Percentiles rank a stretch among this genome's conserved stretches.
Conservation (phyloP, 2,888 invertebrate genomes). For the Nemotelus pantherinus region DNA sequence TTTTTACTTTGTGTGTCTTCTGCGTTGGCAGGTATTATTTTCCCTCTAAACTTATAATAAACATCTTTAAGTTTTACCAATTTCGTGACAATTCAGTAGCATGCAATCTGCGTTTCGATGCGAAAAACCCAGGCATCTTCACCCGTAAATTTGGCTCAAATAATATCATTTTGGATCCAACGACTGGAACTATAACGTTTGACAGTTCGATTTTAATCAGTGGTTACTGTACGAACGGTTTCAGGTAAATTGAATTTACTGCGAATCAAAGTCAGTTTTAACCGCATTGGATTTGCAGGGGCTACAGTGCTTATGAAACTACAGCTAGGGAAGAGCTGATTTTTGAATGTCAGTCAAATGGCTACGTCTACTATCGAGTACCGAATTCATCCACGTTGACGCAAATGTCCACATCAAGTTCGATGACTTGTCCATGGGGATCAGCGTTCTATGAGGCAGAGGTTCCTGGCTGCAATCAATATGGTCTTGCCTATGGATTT, state of each 20-base stretch:
- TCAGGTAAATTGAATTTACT: slow-evolving; percentile 6
- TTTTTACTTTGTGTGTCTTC: not conserved
- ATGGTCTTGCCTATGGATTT: slow-evolving; percentile 33
- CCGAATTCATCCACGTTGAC: not conserved
- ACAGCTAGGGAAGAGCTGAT: not conserved
- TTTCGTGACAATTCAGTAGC: not conserved
- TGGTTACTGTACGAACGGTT: slow-evolving; percentile 16
- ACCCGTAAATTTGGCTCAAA: slow-evolving; percentile 23
- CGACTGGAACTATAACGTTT: not conserved
- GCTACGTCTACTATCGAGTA: not conserved
- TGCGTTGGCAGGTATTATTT: not conserved
- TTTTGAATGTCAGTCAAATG: not conserved
- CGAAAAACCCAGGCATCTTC: slow-evolving; percentile 18
- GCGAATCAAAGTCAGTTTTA: not conserved
- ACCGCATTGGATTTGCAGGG: not conserved
- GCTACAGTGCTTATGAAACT: not conserved
- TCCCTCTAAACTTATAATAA: not conserved
- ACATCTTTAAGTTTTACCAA: not conserved
- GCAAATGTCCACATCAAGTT: not conserved
- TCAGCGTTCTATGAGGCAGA: slow-evolving; percentile 7
- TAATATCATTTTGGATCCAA: not conserved
- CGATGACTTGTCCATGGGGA: not conserved
- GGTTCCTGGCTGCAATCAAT: not conserved
- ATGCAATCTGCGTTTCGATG: not conserved
- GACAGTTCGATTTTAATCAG: not conserved